Evolutionary conservation across 2,888 invertebrate species (phyloP), one percentile per base, ranked within the genome.

Genomic region (Bibio marci): DNA sequence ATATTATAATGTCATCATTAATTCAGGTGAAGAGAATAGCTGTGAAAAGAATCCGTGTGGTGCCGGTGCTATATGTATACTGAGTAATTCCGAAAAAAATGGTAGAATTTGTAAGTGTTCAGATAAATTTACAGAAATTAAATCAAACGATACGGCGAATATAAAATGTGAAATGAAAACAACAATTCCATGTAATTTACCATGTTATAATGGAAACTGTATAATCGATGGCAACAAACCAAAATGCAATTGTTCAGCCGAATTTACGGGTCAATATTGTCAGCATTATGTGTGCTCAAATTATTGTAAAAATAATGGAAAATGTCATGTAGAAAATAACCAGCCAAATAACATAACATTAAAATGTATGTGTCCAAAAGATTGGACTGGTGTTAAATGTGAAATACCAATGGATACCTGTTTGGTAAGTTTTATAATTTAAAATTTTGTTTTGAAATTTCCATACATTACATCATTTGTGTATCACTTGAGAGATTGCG

Each of bases 241-340:
- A 13, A 66, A 70, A 54, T 82, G 82, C 62, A 57, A 65, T 45
- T 82, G 83, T 51, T 64, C 69, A 25, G 60, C 71, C 1, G 65
- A 67, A 35, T 83, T 73, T 57, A 66, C 67, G 30, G 80, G 83
- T 14, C 64, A 68, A 44, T 57, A 66, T 36, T 83, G 83, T 60
- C 71, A 77, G 54, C 68, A 70, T 50, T 76, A 73, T 56, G 67
- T 72, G 40, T 81, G 81, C 53, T 72, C 76, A 3, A 73, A 72
- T 34, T 70, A 69, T 53, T 81, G 81, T 51, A 63, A 67, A 48
- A 74, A 76, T 52, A 69, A 71, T 44, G 76, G 71, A 28, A 51
- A 64, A 40, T 76, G 75, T 46, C 64, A 66, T 36, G 57, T 67
- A 48, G 38, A 39, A 19, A 27, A 42, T 31, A 18, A 18, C n/a